Conservation (phyloP, 2,113 vertebrate species). For the Desmodus rotundus region DNA sequence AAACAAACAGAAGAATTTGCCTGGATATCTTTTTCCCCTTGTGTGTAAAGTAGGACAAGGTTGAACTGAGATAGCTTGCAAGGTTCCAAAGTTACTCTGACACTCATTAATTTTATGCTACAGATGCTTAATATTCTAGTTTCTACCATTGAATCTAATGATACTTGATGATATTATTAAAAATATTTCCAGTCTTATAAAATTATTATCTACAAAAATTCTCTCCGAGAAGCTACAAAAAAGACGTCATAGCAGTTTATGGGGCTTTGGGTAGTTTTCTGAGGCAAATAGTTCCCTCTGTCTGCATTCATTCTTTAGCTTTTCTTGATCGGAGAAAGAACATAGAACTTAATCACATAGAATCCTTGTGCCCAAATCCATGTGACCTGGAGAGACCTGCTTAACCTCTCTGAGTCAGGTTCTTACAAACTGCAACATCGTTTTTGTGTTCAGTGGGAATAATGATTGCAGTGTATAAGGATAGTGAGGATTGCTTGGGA, state of each 20-base stretch:
- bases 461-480: too few relatives aligned
- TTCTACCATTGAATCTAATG: slow-evolving; percentile 60
- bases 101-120: slow-evolving; percentile 52
- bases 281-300: not conserved
- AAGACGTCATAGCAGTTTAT: not conserved
- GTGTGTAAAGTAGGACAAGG: slow-evolving; percentile 56
- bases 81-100: slow-evolving; percentile 47
- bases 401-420: not conserved
- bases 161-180: slow-evolving; percentile 15
- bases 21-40: slow-evolving; percentile 69
- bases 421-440: not conserved
- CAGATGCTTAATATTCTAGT: slow-evolving; percentile 38
- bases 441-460: not conserved
- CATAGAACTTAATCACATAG: not conserved
- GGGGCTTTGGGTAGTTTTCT: not conserved
- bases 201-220: slow-evolving; percentile 30
- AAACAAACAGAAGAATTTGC: slow-evolving; percentile 76
- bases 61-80: slow-evolving; percentile 61
- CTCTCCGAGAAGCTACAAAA: not conserved
- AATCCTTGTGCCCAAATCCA: not conserved
- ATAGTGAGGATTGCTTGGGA: not conserved
- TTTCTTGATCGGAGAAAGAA: not conserved
- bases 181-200: slow-evolving; percentile 43
- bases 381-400: not conserved
- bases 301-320: not conserved